Percentiles rank a stretch among this genome's conserved stretches.
phyloP scores from a whole-genome alignment of 2,113 vertebrate species.

The Ploceus nigricollis region DNA sequence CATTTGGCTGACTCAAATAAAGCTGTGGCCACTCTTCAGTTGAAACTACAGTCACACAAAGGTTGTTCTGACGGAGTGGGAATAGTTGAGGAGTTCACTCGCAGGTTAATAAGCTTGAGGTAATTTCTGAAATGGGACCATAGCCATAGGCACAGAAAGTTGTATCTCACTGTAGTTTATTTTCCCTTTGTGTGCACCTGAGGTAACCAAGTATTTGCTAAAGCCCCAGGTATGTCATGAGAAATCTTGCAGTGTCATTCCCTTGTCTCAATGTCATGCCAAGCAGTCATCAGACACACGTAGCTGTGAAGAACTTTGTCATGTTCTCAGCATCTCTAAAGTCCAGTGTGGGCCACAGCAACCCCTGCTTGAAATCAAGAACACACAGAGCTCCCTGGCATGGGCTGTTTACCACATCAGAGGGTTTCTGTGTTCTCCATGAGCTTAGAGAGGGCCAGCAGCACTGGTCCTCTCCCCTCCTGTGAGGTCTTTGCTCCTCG shows the following conservation, averaged over 20 bases:
- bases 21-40: not conserved
- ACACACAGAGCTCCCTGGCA: not conserved
- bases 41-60: not conserved
- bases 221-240: not conserved
- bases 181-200: not conserved
- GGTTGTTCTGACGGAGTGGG: not conserved
- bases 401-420: not conserved
- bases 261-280: not conserved
- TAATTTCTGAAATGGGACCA: not conserved
- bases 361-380: not conserved
- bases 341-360: not conserved
- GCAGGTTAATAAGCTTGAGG: not conserved
- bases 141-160: not conserved
- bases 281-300: not conserved
- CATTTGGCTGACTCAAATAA: not conserved
- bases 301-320: not conserved
- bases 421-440: not conserved
- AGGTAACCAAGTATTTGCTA: not conserved
- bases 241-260: not conserved
- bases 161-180: not conserved
- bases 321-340: not conserved
- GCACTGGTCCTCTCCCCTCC: not conserved
- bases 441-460: not conserved
- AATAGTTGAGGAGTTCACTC: not conserved
- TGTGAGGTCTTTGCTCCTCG: not conserved